Evolutionary conservation across 2,888 invertebrate species (phyloP).

Genomic region (Lamproptera curius): DNA sequence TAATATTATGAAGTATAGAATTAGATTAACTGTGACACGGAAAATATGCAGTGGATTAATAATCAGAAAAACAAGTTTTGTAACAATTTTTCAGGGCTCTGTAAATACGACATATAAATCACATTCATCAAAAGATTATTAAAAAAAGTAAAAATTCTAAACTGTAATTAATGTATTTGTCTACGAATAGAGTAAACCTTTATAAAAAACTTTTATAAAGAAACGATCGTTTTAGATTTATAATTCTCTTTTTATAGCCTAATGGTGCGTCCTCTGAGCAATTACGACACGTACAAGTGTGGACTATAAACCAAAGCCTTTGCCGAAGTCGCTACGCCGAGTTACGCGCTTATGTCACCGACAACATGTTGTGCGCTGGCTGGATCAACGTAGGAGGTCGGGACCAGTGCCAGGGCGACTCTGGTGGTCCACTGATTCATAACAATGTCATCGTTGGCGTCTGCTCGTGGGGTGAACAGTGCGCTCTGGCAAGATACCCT

Average conservation of each 20-base stretch:
- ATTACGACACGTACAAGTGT: constrained; percentile 38
- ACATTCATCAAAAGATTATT: too few species aligned
- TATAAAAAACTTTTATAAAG: too few species aligned
- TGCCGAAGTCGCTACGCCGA: constrained; percentile 35
- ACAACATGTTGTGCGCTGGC: constrained; percentile 46
- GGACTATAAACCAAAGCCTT: constrained; percentile 36
- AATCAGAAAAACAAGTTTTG: too few species aligned
- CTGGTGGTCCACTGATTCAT: constrained; percentile 42
- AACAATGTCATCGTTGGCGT: constrained; percentile 37
- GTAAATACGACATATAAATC: too few species aligned
- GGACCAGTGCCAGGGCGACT: constrained; percentile 41
- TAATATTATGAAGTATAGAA: too few species aligned
- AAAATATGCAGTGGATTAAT: too few species aligned
- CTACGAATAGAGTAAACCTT: too few species aligned
- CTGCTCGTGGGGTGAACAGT: constrained; percentile 36
- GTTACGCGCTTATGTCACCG: constrained; percentile 26
- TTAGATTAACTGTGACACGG: too few species aligned
- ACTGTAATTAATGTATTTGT: too few species aligned
- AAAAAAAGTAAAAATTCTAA: too few species aligned
- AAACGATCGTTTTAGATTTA: too few species aligned
- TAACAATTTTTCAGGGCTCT: too few species aligned
- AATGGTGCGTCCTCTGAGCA: constrained; percentile 33
- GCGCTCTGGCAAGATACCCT: constrained; percentile 33
- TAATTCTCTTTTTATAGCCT: constrained; percentile 28
- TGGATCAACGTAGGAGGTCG: constrained; percentile 39